Evolutionary conservation across 1,140 invertebrate species (phyloP), one percentile per base, ranked within the genome.

Genomic region (Nasonia longicornis): DNA sequence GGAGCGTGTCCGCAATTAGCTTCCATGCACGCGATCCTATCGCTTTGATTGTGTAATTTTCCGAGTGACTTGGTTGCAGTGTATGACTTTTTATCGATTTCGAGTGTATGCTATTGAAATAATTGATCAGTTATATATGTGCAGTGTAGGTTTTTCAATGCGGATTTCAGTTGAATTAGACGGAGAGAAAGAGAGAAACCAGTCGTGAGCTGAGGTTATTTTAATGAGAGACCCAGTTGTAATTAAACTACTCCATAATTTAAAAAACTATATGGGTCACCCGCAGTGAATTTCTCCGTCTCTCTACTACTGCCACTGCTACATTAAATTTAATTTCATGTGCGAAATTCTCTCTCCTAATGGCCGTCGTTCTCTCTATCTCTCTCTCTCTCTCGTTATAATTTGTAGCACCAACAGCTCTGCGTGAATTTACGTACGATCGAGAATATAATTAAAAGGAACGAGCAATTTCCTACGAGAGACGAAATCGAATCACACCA

Each of bases 221-320:
- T 16, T 52, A 78, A 52, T 16, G 42, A 70, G 16, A 20, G 66
- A 26, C 67, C 16, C 20, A 52, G 66, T 48, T 78, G 26, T 38
- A 48, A 48, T 66, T 45, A 45, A 66, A 77, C 6, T 35, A 8
- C 22, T 66, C n/a, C 31, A 66, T n/a, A n/a, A 76, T n/a, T 16
- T 66, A 2, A n/a, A 63, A 22, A 76, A 76, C 58, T 76, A 42
- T 76, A 35, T 76, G 8, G 12, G 16, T 76, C 20, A 31, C 3
- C 66, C 2, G 58, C 8, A 66, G 45, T 26, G 38, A 66, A 66
- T 76, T 66, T 66, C 74, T 76, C 31, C 38, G 58, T 58, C 16
- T 52, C 48, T 52, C 16, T 52, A 35, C 48, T 52, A 52, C 48
- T 12, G 0, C 52, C 6, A n/a, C 52, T 58, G 7, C 52, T 20